phyloP scores from a whole-genome alignment of 2,113 vertebrate genomes.

The Miniopterus natalensis region DNA sequence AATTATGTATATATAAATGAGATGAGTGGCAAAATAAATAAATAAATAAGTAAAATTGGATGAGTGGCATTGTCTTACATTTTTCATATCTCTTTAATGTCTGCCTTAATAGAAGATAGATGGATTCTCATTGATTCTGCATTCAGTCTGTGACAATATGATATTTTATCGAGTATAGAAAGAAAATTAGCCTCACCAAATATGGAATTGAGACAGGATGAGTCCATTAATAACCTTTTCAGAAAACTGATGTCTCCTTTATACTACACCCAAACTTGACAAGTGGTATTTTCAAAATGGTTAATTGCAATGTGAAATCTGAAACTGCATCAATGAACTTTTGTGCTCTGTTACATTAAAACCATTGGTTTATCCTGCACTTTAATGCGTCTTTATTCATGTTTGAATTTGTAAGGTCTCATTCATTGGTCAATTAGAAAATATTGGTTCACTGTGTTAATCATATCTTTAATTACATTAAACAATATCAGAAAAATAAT shows the following conservation, averaged over 20 bases:
- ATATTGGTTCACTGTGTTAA: background rate
- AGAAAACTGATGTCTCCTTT: conserved; percentile 19
- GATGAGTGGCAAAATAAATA: background rate
- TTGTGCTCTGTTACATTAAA: background rate
- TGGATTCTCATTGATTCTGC: background rate
- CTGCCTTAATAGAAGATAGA: background rate
- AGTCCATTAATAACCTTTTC: background rate
- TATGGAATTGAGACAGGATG: background rate
- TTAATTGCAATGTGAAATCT: background rate
- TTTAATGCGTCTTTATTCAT: background rate
- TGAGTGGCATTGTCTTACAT: background rate
- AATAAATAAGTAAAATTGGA: too few relatives aligned
- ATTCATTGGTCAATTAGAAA: background rate
- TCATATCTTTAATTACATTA: background rate
- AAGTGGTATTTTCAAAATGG: conserved; percentile 25
- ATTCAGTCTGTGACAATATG: background rate
- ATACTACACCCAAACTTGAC: background rate
- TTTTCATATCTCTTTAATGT: background rate
- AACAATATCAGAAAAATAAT: background rate
- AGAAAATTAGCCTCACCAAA: background rate
- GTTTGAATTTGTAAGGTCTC: background rate
- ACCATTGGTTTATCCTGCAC: background rate
- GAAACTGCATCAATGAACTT: background rate
- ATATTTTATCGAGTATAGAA: background rate
- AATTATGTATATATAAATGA: background rate